A percentile compares a stretch with the other conserved stretches of the same genome.
Conservation (phyloP, 1,140 invertebrate species). For the Venustaconcha ellipsiformis region DNA sequence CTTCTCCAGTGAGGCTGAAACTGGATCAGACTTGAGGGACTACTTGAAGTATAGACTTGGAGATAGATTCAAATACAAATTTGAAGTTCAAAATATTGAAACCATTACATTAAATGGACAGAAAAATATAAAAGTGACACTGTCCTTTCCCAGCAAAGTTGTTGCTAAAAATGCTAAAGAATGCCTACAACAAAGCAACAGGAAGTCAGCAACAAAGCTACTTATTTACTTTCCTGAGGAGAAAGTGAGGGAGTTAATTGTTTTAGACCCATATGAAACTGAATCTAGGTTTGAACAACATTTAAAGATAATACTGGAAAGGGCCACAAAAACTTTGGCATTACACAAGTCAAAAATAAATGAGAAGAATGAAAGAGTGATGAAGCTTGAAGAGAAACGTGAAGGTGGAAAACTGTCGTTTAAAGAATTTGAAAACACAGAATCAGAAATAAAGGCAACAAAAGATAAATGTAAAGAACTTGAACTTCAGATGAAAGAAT, state of each 20-base stretch:
- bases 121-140: no score
- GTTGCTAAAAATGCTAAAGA: not conserved
- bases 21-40: no score
- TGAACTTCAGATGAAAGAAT: slow-evolving; percentile 42
- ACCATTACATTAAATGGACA: no score
- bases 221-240: slow-evolving; percentile 1
- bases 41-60: no score
- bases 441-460: slow-evolving; percentile 28
- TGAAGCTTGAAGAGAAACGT: not conserved
- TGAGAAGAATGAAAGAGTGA: not conserved
- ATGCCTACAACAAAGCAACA: slow-evolving; percentile 11
- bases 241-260: not conserved
- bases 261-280: not conserved
- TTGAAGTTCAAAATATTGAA: no score
- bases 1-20: no score
- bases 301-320: slow-evolving; percentile 9
- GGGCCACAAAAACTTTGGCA: not conserved
- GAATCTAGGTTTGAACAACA: slow-evolving; percentile 2
- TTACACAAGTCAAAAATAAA: slow-evolving; percentile 19
- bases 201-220: slow-evolving; percentile 3
- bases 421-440: slow-evolving; percentile 8
- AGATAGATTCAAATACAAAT: no score
- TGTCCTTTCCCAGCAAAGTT: no score
- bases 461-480: slow-evolving; percentile 50
- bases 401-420: not conserved